Evolutionary conservation across 2,888 invertebrate species (phyloP).

Genomic region (Emmelina monodactyla): DNA sequence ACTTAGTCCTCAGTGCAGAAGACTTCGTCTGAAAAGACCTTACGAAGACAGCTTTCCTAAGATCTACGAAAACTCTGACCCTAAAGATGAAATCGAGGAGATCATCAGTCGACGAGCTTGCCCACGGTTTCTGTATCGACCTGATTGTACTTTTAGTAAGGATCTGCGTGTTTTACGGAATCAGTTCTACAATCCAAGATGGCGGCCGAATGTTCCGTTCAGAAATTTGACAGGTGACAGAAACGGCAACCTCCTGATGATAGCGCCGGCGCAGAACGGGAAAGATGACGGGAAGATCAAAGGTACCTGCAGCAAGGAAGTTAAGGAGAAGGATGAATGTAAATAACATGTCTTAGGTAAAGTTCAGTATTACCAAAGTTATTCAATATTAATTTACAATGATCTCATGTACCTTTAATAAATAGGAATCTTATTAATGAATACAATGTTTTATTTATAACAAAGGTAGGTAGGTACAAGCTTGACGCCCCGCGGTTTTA

Average conservation of each 20-base stretch:
- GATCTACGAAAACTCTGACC: slow-evolving; percentile 36
- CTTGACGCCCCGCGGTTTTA: too few species aligned
- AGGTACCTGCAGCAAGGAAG: too few species aligned
- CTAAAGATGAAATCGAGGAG: slow-evolving; percentile 56
- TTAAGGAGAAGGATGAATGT: slow-evolving; percentile 21
- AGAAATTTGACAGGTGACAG: slow-evolving; percentile 63
- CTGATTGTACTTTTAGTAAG: slow-evolving; percentile 39
- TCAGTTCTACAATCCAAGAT: slow-evolving; percentile 47
- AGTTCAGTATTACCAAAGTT: too few species aligned
- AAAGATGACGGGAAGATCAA: slow-evolving; percentile 23
- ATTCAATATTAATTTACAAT: too few species aligned
- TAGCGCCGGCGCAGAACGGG: slow-evolving; percentile 59
- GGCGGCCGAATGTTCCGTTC: slow-evolving; percentile 55
- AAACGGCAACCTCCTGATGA: slow-evolving; percentile 73
- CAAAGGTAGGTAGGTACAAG: too few species aligned
- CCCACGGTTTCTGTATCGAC: slow-evolving; percentile 22
- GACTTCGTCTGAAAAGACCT: slow-evolving; percentile 39
- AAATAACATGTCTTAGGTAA: slow-evolving; percentile 14
- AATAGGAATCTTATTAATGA: too few species aligned
- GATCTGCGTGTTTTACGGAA: slow-evolving; percentile 41
- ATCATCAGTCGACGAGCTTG: slow-evolving; percentile 20
- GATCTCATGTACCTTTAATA: too few species aligned
- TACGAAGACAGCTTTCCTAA: slow-evolving; percentile 38
- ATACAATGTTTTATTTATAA: too few species aligned
- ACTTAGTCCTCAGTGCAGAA: slow-evolving; percentile 37